A percentile compares a stretch with the other conserved stretches of the same genome.
Evolutionary conservation across 2,797 vertebrate genomes (phyloP).

Genomic region (Smutsia temminckii): DNA sequence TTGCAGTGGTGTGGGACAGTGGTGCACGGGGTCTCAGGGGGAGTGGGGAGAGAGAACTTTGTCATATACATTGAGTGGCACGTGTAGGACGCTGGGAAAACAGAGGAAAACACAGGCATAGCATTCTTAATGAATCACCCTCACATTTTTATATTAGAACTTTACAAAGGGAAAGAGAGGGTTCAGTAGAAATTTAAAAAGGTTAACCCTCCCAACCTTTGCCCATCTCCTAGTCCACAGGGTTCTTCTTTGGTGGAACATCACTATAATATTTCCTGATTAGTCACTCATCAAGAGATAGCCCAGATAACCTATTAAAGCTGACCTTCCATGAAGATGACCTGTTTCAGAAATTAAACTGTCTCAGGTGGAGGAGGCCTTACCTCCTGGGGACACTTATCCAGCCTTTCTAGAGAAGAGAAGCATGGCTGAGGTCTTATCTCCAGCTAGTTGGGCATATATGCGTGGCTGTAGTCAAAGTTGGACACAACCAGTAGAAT

Average conservation of each 20-base stretch:
- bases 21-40: background rate
- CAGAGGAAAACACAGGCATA: background rate
- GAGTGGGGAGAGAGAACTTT: background rate
- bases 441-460: background rate
- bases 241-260: background rate
- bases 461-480: background rate
- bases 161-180: background rate
- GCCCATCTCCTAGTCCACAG: background rate
- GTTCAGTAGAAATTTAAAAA: background rate
- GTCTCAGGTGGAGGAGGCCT: background rate
- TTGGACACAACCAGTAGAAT: background rate
- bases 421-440: background rate
- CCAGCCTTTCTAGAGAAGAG: background rate
- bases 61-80: background rate
- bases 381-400: background rate
- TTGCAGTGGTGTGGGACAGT: background rate
- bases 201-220: background rate
- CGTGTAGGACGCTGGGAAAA: background rate
- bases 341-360: background rate
- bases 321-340: background rate
- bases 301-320: background rate
- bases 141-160: background rate
- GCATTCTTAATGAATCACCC: background rate
- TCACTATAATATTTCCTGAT: background rate
- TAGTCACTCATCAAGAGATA: background rate